Evolutionary conservation across 2,113 vertebrate genomes (phyloP).

Genomic region (Anoplopoma fimbria): DNA sequence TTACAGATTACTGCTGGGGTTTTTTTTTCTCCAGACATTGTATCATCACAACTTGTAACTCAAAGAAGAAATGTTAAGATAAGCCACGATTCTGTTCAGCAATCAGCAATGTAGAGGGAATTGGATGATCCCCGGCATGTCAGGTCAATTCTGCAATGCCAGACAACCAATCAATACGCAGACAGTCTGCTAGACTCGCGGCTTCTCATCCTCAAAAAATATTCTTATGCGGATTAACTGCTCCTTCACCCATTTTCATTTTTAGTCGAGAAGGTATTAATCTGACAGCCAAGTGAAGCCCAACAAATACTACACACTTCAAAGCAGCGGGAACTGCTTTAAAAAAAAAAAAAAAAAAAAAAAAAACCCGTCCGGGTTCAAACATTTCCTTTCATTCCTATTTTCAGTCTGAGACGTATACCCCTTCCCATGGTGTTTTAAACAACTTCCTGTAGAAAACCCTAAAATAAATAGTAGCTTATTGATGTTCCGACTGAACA

Average conservation of each 20-base stretch:
- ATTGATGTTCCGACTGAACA: slow-evolving; percentile 8
- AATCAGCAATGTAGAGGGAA: slow-evolving; percentile 51
- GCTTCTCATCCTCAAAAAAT: slow-evolving; percentile 74
- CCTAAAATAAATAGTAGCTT: slow-evolving; percentile 26
- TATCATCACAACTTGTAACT: slow-evolving; percentile 13
- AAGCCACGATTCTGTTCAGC: slow-evolving; percentile 36
- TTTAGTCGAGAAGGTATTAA: slow-evolving; percentile 83
- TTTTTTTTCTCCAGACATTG: slow-evolving; percentile 7
- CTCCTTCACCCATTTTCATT: slow-evolving; percentile 82
- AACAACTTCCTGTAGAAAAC: slow-evolving; percentile 41
- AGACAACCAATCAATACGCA: slow-evolving; percentile 78
- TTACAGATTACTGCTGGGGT: not conserved
- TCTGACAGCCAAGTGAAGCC: slow-evolving; percentile 83
- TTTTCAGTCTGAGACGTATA: slow-evolving; percentile 58
- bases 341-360: slow-evolving; percentile 65
- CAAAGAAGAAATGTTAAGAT: slow-evolving; percentile 27
- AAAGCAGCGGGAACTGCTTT: slow-evolving; percentile 72
- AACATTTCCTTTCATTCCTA: slow-evolving; percentile 69
- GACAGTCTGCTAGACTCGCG: slow-evolving; percentile 71
- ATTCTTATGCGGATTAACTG: slow-evolving; percentile 82
- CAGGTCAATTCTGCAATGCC: slow-evolving; percentile 63
- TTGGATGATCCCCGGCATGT: slow-evolving; percentile 50
- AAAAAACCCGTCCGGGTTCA: slow-evolving; percentile 70
- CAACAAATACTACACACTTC: slow-evolving; percentile 82
- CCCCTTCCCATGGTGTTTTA: slow-evolving; percentile 45